These are phyloP conservation scores for Aramus guarauna DNA, from an alignment of 2,113 vertebrate species.

Conservation along the genomic window DNA sequence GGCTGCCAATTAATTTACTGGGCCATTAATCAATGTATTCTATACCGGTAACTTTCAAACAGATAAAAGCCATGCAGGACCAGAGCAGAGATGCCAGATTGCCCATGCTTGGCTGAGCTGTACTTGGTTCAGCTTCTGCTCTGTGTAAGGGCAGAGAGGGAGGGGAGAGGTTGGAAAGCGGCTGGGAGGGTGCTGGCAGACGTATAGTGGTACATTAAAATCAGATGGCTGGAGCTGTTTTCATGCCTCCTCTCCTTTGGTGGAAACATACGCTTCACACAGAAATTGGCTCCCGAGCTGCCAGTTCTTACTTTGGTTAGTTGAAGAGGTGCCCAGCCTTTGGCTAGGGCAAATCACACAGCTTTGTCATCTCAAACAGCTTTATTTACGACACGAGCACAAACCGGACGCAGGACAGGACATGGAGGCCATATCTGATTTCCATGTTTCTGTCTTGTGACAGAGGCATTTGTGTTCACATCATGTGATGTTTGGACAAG, in stretches of 20 bases:
- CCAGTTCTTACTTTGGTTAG: background rate
- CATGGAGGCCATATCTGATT: background rate
- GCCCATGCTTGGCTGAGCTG: background rate
- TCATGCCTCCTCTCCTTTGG: background rate
- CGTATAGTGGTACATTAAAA: background rate
- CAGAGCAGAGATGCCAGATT: background rate
- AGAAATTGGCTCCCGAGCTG: background rate
- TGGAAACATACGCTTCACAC: background rate
- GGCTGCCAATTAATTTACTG: slow-evolving; percentile 31
- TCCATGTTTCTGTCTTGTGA: background rate
- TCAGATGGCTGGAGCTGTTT: background rate
- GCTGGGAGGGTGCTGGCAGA: background rate
- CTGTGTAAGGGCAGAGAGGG: background rate
- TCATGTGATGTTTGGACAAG: background rate
- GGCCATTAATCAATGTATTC: slow-evolving; percentile 2
- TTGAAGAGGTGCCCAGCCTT: background rate
- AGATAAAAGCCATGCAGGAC: background rate
- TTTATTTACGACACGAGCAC: background rate
- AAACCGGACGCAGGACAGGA: background rate
- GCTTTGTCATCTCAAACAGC: background rate
- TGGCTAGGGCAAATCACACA: background rate
- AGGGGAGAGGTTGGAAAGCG: background rate
- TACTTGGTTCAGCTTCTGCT: background rate
- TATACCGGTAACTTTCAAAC: background rate
- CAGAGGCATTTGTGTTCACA: background rate